Conservation (phyloP, 2,888 invertebrate species). For the Ectobius pallidus region DNA sequence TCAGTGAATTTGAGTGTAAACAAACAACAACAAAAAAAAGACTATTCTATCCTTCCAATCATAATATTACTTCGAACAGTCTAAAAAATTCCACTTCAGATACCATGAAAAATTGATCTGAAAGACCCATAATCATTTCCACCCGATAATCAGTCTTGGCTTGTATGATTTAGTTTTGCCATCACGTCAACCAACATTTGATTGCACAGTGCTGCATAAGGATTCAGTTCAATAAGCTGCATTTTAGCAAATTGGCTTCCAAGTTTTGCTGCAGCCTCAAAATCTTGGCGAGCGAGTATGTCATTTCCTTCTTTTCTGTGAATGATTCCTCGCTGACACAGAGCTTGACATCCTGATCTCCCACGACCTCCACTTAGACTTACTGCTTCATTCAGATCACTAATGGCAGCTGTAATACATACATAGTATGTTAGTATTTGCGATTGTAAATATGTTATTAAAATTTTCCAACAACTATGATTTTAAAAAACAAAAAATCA, state of each 20-base stretch:
- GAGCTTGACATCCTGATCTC: constrained; percentile 73
- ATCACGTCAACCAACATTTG: constrained; percentile 88
- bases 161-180: constrained; percentile 51
- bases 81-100: too few species aligned
- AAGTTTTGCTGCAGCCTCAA: constrained; percentile 76
- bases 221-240: constrained; percentile 85
- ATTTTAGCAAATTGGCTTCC: constrained; percentile 89
- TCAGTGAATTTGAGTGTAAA: too few species aligned
- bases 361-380: constrained; percentile 66
- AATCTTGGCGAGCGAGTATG: constrained; percentile 75
- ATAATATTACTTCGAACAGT: too few species aligned
- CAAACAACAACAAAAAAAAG: too few species aligned
- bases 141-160: not conserved
- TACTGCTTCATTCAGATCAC: constrained; percentile 77
- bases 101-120: too few species aligned
- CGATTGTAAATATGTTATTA: too few species aligned
- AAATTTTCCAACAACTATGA: too few species aligned
- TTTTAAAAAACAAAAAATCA: too few species aligned
- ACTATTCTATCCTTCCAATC: too few species aligned
- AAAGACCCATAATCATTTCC: too few species aligned
- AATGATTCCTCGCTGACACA: constrained; percentile 84
- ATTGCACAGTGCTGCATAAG: constrained; percentile 95
- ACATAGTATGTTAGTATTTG: too few species aligned
- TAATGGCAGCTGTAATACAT: constrained; percentile 72
- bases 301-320: constrained; percentile 70